These are phyloP conservation scores for Patella vulgata DNA, from an alignment of 1,140 invertebrate species.

Conservation along the genomic window DNA sequence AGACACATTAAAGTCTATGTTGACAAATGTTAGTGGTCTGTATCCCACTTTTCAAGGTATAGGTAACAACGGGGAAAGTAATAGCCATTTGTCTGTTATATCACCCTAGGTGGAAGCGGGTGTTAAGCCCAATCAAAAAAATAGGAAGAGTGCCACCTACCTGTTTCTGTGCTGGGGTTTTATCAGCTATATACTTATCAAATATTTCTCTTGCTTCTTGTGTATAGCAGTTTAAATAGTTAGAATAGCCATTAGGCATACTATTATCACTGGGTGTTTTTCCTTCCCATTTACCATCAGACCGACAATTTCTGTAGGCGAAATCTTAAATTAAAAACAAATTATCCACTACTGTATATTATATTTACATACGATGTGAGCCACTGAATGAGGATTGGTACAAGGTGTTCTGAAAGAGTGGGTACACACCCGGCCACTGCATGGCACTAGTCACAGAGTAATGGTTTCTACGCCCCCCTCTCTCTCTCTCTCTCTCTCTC, in stretches of 20 bases:
- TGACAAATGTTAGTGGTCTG: too few relatives aligned
- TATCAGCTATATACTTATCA: conserved; percentile 45
- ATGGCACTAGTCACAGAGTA: neutral
- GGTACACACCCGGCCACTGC: neutral
- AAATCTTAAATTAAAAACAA: conserved; percentile 71
- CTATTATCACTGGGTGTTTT: conserved; percentile 63
- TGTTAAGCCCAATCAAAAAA: too few relatives aligned
- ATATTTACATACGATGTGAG: too few relatives aligned
- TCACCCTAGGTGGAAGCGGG: too few relatives aligned
- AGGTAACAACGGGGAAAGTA: too few relatives aligned
- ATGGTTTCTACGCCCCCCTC: conserved; percentile 72
- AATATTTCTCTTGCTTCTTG: conserved; percentile 74
- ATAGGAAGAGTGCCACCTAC: too few relatives aligned
- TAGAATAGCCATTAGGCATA: conserved; percentile 79
- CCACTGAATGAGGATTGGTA: neutral
- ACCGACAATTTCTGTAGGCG: conserved; percentile 78
- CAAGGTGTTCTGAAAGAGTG: neutral
- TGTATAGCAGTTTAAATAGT: conserved; percentile 86
- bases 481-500: conserved; percentile 83
- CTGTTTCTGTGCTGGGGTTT: conserved; percentile 44
- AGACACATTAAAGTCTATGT: too few relatives aligned
- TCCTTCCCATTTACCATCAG: conserved; percentile 79
- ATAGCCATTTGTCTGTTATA: too few relatives aligned
- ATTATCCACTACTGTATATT: too few relatives aligned
- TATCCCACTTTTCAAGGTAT: too few relatives aligned